Conservation (phyloP, 2,113 vertebrate genomes). For the Myotis davidii region DNA sequence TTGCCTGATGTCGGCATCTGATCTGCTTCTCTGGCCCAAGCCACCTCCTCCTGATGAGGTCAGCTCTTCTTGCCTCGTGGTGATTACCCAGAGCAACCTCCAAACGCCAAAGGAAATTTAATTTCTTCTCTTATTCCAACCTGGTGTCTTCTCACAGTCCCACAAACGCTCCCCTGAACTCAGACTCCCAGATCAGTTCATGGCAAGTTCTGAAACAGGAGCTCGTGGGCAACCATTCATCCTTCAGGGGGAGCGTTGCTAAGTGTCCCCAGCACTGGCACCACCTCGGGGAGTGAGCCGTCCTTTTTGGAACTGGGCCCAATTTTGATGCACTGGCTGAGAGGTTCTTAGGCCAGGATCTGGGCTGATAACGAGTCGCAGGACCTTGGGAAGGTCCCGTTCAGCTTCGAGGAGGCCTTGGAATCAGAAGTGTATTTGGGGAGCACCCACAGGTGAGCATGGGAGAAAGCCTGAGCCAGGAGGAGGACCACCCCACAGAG, state of each 20-base stretch:
- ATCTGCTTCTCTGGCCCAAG: background rate
- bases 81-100: background rate
- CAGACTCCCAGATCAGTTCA: background rate
- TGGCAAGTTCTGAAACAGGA: background rate
- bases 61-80: background rate
- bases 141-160: background rate
- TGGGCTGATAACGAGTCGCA: accelerated
- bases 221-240: accelerated
- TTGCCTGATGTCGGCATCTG: accelerated
- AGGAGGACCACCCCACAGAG: background rate
- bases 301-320: accelerated
- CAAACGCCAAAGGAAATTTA: background rate
- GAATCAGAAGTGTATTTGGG: background rate
- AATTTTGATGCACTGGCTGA: accelerated
- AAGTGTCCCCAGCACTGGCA: accelerated
- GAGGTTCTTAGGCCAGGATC: background rate
- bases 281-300: accelerated
- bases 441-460: background rate
- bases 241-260: accelerated
- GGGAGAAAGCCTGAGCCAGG: background rate
- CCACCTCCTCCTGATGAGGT: accelerated
- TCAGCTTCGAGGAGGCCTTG: background rate
- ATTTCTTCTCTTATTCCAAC: background rate
- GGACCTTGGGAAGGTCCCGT: background rate
- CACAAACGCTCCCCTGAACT: background rate